Conservation (phyloP, 2,797 vertebrate species). For the Phrynocephalus vlangalii region DNA sequence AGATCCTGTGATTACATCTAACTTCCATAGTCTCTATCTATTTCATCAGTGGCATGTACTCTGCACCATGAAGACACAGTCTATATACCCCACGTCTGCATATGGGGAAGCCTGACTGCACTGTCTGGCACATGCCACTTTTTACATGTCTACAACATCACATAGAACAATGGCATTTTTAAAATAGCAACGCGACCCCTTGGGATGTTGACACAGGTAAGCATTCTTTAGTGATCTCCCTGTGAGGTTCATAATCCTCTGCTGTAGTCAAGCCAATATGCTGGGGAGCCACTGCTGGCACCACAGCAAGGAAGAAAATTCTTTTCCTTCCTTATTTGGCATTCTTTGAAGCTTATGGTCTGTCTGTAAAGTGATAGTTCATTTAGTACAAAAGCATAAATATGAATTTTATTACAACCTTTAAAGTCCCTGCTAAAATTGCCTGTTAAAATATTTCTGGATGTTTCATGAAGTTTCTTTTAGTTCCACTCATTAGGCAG, state of each 20-base stretch:
- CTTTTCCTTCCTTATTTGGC: neutral
- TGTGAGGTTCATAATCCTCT: constrained; percentile 7
- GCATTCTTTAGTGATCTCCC: neutral
- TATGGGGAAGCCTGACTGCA: neutral
- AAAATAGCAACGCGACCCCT: neutral
- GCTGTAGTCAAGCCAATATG: neutral
- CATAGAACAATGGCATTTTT: neutral
- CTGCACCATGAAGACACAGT: neutral
- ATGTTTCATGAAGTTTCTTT: neutral
- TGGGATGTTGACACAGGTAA: neutral
- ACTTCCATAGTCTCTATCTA: neutral
- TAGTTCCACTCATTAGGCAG: neutral
- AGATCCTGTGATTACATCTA: neutral
- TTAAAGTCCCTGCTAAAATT: neutral
- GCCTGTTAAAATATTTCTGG: neutral
- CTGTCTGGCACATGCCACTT: neutral
- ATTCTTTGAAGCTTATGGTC: neutral
- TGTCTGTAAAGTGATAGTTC: neutral
- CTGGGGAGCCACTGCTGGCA: neutral
- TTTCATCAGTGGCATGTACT: too few relatives aligned
- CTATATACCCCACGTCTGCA: neutral
- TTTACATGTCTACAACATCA: neutral
- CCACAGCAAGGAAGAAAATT: neutral
- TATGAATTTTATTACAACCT: neutral
- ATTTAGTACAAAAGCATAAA: neutral